phyloP scores from a whole-genome alignment of 2,113 vertebrate species.

The Scopus umbretta region DNA sequence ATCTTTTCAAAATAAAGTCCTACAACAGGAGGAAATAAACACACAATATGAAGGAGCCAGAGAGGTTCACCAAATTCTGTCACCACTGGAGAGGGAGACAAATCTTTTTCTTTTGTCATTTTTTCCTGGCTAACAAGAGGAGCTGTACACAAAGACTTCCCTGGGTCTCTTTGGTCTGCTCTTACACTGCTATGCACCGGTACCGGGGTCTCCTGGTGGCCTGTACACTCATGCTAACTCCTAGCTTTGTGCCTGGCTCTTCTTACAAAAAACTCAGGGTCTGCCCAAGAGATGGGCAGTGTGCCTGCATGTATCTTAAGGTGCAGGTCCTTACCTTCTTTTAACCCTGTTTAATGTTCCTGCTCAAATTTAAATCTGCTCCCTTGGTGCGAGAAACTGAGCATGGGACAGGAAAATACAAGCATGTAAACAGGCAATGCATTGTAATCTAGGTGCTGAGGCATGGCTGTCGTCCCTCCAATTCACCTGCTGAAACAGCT shows the following conservation, averaged over 20 bases:
- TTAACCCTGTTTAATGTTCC: neutral
- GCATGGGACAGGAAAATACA: neutral
- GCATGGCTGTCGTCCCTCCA: neutral
- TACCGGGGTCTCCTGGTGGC: neutral
- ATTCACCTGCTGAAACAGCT: neutral
- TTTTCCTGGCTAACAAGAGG: neutral
- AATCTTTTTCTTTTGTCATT: neutral
- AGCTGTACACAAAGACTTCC: neutral
- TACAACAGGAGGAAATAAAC: neutral
- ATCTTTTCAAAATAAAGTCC: neutral
- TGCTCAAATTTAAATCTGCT: neutral
- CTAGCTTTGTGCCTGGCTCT: neutral
- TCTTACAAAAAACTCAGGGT: neutral
- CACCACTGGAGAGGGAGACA: neutral
- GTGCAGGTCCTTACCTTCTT: neutral
- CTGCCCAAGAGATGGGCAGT: neutral
- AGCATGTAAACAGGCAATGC: neutral
- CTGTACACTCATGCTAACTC: rapidly evolving
- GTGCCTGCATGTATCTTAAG: neutral
- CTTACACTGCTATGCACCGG: neutral
- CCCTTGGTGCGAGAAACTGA: neutral
- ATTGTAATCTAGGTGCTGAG: neutral
- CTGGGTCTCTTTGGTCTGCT: neutral
- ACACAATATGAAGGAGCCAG: neutral
- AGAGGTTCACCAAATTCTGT: neutral